Evolutionary conservation across 1,140 invertebrate species (phyloP).

Genomic region (Rhyzopertha dominica): DNA sequence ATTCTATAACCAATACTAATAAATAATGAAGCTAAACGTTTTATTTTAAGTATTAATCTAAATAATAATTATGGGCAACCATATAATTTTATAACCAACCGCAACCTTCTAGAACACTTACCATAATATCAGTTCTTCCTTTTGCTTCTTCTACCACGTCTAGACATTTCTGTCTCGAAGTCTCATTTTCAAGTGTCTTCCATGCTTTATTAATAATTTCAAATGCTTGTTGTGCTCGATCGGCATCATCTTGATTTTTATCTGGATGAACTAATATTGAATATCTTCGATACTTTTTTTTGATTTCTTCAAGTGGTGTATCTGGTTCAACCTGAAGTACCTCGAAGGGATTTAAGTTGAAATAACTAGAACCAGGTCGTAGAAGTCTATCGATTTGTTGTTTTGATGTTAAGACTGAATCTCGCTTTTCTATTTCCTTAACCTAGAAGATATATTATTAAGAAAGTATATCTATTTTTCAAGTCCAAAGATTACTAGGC

Average conservation of each 20-base stretch:
- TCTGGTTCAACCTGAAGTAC: conserved; percentile 93
- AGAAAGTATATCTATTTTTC: conserved; percentile 14
- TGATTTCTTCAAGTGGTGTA: conserved; percentile 82
- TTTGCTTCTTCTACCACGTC: conserved; percentile 97
- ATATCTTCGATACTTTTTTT: conserved; percentile 93
- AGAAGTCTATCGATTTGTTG: conserved; percentile 93
- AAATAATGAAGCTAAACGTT: too few relatives aligned
- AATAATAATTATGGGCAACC: too few relatives aligned
- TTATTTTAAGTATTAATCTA: too few relatives aligned
- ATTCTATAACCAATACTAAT: too few relatives aligned
- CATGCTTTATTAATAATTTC: conserved; percentile 95
- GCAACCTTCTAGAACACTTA: conserved; percentile 53
- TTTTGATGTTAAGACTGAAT: conserved; percentile 85
- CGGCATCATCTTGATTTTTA: conserved; percentile 94
- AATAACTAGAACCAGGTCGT: conserved; percentile 90
- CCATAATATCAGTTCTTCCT: conserved; percentile 89
- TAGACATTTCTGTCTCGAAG: conserved; percentile 88
- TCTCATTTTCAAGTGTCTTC: conserved; percentile 94
- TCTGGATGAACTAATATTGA: conserved; percentile 98
- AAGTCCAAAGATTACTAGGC: conserved; percentile 6
- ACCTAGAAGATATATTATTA: conserved; percentile 59
- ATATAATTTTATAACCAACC: too few relatives aligned
- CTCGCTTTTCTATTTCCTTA: conserved; percentile 91
- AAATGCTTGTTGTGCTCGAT: conserved; percentile 90
- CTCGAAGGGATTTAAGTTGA: conserved; percentile 95